Conservation (phyloP, 2,888 invertebrate species). For the Troides aeacus region DNA sequence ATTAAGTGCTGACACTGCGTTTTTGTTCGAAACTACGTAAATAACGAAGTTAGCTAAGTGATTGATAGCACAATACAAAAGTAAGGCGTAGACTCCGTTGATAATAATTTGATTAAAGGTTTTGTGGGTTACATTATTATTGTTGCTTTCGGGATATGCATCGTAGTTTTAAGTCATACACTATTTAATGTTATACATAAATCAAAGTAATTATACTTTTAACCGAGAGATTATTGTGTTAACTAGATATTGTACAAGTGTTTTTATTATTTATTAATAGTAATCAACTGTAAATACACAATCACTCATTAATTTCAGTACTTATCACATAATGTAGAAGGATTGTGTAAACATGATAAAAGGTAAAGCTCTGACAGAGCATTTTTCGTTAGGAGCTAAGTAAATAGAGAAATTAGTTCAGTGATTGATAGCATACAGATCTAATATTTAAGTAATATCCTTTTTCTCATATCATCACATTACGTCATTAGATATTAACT, state of each 20-base stretch:
- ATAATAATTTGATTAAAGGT: not conserved
- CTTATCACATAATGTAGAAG: not conserved
- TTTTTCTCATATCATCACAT: not conserved
- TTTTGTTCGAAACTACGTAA: conserved; percentile 64
- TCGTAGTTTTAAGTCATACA: too few relatives aligned
- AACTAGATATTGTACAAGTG: too few relatives aligned
- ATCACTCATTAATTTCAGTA: not conserved
- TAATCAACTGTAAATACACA: not conserved
- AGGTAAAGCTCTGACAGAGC: not conserved
- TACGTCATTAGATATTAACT: too few relatives aligned
- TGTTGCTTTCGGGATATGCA: not conserved
- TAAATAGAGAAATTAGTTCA: not conserved
- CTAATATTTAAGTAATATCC: not conserved
- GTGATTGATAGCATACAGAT: too few relatives aligned
- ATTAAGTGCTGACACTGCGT: conserved; percentile 64
- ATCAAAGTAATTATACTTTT: too few relatives aligned
- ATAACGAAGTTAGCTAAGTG: conserved; percentile 70
- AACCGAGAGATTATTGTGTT: too few relatives aligned
- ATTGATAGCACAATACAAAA: conserved; percentile 60
- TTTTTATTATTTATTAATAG: too few relatives aligned
- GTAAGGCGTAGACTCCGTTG: conserved; percentile 36
- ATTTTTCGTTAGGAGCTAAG: not conserved
- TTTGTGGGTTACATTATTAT: not conserved
- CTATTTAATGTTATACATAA: too few relatives aligned
- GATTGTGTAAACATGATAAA: not conserved